Evolutionary conservation across 2,113 vertebrate genomes (phyloP).

Genomic region (Neotragus moschatus): DNA sequence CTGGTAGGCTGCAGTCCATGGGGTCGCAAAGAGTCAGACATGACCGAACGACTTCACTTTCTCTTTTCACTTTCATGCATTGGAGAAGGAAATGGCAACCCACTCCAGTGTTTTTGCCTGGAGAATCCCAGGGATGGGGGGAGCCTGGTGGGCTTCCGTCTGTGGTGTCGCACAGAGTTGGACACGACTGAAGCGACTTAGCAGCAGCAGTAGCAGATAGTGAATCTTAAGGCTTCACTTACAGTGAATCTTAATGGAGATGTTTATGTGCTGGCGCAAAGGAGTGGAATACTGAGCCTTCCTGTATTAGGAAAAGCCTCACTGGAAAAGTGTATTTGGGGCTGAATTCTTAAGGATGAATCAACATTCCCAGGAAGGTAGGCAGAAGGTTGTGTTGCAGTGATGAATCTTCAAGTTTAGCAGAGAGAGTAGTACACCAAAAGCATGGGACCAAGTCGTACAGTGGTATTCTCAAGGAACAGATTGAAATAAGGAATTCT

Average conservation of each 20-base stretch:
- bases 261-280: neutral
- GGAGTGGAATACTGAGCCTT: neutral
- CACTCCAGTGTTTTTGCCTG: no score
- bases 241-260: neutral
- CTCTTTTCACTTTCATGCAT: no score
- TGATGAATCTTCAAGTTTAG: neutral
- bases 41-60: no score
- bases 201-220: no score
- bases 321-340: neutral
- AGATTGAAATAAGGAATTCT: neutral
- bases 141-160: no score
- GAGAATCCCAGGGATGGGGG: no score
- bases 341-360: neutral
- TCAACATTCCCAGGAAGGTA: neutral
- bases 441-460: neutral
- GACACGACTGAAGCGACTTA: no score
- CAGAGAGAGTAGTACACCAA: neutral
- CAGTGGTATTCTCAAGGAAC: neutral
- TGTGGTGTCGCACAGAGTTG: no score
- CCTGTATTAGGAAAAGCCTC: neutral
- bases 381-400: neutral
- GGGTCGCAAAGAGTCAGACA: no score
- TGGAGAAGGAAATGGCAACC: no score
- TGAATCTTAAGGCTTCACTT: neutral
- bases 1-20: no score